These are phyloP conservation scores for Spheniscus mendiculus DNA, from an alignment of 2,113 vertebrate species.

Conservation along the genomic window DNA sequence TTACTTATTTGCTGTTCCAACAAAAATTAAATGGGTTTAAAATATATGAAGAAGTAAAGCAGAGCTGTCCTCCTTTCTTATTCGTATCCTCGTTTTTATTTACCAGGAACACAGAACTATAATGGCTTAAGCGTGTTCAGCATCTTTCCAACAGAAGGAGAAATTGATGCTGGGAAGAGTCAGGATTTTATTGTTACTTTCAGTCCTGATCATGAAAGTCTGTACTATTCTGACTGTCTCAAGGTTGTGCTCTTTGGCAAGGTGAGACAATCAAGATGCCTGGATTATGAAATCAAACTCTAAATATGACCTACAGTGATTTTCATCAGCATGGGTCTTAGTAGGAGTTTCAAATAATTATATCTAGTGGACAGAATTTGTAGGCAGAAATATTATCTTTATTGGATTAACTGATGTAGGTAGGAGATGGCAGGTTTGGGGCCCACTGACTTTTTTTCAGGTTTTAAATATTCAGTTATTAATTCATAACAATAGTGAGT, in stretches of 20 bases:
- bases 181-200: slow-evolving; percentile 86
- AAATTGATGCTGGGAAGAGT: slow-evolving; percentile 73
- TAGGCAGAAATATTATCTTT: background rate
- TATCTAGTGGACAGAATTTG: background rate
- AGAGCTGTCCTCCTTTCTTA: background rate
- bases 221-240: slow-evolving; percentile 83
- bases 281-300: background rate
- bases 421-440: background rate
- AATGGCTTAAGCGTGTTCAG: slow-evolving; percentile 86
- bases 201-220: slow-evolving; percentile 87
- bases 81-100: background rate
- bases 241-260: slow-evolving; percentile 82
- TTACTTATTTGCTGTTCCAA: background rate
- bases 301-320: background rate
- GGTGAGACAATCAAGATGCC: slow-evolving; percentile 63
- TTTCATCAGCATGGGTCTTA: background rate
- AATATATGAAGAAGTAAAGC: background rate
- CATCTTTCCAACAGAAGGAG: slow-evolving; percentile 77
- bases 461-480: background rate
- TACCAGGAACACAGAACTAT: slow-evolving; percentile 86
- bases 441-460: background rate
- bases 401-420: background rate
- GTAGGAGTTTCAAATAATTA: background rate
- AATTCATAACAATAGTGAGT: background rate
- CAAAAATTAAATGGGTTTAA: background rate